Percentiles rank a stretch among this genome's conserved stretches.
These are phyloP conservation scores for Oreochromis tanganicae DNA, from an alignment of 2,113 vertebrate species.

Conservation along the genomic window DNA sequence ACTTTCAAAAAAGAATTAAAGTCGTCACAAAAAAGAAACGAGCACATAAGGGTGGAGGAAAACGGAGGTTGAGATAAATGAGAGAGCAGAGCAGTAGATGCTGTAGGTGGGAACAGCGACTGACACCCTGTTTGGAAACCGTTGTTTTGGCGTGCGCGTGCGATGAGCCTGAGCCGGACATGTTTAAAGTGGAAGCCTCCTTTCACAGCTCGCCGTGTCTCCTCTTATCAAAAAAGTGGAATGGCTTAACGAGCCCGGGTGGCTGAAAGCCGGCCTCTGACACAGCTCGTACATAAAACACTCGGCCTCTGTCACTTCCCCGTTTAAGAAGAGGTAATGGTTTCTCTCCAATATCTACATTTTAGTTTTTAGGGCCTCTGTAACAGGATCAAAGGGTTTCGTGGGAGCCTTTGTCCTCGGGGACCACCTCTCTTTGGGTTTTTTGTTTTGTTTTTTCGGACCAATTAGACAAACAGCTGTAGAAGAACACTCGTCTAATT, in stretches of 20 bases:
- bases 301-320: background rate
- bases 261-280: conserved; percentile 36
- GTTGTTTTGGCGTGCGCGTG: background rate
- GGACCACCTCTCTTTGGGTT: background rate
- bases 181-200: conserved; percentile 38
- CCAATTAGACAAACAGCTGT: conserved; percentile 40
- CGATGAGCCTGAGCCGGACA: conserved; percentile 41
- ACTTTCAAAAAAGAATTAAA: background rate
- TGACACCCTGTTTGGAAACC: conserved; percentile 62
- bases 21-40: background rate
- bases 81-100: background rate
- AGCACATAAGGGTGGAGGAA: background rate
- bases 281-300: conserved; percentile 27
- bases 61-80: conserved; percentile 5
- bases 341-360: background rate
- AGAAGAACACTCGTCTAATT: conserved; percentile 35
- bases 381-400: conserved; percentile 7
- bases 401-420: conserved; percentile 18
- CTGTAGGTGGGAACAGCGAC: background rate
- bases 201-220: conserved; percentile 54
- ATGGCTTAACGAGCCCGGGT: conserved; percentile 20
- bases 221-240: conserved; percentile 43
- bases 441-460: background rate
- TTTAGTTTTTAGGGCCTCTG: background rate
- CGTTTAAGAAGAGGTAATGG: background rate